Evolutionary conservation across 37 sponge, comb jelly and placozoan genomes (phyloP).

Genomic region (Halichondria panicea): DNA sequence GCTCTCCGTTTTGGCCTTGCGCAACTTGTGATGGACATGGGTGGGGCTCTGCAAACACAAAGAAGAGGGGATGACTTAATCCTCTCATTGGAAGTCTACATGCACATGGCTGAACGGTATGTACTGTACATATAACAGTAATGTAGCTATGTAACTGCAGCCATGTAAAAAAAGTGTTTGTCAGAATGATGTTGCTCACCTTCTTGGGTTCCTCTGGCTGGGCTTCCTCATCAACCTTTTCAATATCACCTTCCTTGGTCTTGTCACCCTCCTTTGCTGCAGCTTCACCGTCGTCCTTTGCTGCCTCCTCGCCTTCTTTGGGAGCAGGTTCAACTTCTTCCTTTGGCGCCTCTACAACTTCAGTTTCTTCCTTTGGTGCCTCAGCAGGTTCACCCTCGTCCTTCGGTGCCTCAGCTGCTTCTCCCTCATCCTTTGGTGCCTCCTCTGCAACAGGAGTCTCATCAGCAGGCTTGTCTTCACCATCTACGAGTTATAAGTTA

Average conservation of each 20-base stretch:
- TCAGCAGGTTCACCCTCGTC: not conserved
- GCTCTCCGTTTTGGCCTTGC: constrained; percentile 51
- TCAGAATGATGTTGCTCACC: constrained; percentile 8
- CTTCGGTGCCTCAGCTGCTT: not conserved
- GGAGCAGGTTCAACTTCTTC: not conserved
- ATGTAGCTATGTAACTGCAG: too few relatives aligned
- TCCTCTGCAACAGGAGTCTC: not conserved
- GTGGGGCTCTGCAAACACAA: not conserved
- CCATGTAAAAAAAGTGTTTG: not conserved
- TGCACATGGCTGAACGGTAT: not conserved
- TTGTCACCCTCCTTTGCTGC: not conserved
- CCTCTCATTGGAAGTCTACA: not conserved
- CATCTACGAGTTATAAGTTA: too few relatives aligned
- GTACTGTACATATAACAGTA: too few relatives aligned
- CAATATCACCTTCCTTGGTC: constrained; percentile 2
- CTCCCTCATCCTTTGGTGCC: constrained; percentile 3
- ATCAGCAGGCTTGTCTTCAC: not conserved
- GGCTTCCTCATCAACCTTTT: constrained; percentile 8
- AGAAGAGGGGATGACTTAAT: not conserved
- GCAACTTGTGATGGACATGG: constrained; percentile 1
- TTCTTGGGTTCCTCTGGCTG: constrained; percentile 16
- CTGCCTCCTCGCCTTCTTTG: constrained; percentile 9
- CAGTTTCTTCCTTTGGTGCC: not conserved
- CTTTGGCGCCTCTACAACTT: not conserved
- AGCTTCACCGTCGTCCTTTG: constrained; percentile 4